Evolutionary conservation across 2,113 vertebrate species (phyloP), one percentile per base, ranked within the genome.

Genomic region (Entelurus aequoreus): DNA sequence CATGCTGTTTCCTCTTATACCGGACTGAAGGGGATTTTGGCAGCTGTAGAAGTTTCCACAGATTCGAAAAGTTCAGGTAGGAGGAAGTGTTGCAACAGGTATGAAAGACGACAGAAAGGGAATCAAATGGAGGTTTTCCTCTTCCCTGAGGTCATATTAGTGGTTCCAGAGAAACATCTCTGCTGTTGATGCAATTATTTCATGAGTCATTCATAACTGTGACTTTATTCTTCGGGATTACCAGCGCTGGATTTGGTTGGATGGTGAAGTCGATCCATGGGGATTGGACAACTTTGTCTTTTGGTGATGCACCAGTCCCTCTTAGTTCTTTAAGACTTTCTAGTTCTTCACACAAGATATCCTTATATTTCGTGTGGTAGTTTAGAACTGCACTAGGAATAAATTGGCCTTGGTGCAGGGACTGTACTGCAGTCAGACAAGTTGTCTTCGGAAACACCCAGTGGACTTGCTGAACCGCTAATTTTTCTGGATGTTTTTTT

Each of bases 1-100:
- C 77, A 86, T 88, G 60, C 57, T 75, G 66, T 53, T 69, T 71
- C 72, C 68, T 87, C 62, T 88, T 90, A 90, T 89, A 88, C 66
- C 72, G 63, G n/a, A 71, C 8, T 21, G 6, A 63, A 36, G 79
- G 84, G 85, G 62, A 73, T 59, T 86, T 63, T 44, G 15, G 35
- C 71, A 66, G 65, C 57, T 71, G 40, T 46, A 69, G 63, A 57
- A n/a, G 5, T 47, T 54, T 36, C 28, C 19, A 46, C 16, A 56
- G 0, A 28, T 44, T 55, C 15, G 37, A 35, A 60, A 49, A 49
- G 40, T 76, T 71, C 61, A 68, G 71, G 74, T 63, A 83, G 55
- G 11, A 84, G 84, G 85, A 84, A 84, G 76, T 69, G 9, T 37
- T 14, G 15, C 6, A 63, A 65, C 47, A 75, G 64, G 68, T 77